phyloP scores from a whole-genome alignment of 2,113 vertebrate genomes.

The Petroica traversi region DNA sequence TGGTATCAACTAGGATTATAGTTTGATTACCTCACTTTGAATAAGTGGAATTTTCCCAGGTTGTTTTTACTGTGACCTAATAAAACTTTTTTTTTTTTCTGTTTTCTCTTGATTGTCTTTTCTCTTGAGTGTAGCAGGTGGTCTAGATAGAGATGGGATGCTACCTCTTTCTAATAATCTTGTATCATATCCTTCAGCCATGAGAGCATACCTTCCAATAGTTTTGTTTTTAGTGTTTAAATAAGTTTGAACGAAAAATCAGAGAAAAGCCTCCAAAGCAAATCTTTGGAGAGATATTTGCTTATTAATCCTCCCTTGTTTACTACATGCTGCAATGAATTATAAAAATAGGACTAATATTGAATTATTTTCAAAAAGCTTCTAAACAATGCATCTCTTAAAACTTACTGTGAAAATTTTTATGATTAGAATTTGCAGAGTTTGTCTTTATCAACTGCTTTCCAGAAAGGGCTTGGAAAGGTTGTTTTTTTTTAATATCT shows the following conservation, averaged over 20 bases:
- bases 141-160: neutral
- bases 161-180: neutral
- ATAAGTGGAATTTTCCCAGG: neutral
- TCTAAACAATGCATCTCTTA: neutral
- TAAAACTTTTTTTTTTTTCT: neutral
- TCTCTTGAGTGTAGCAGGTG: neutral
- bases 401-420: neutral
- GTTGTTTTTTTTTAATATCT: neutral
- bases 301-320: no score
- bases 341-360: no score
- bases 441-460: neutral
- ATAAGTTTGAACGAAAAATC: neutral
- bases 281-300: neutral
- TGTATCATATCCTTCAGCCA: neutral
- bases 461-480: neutral
- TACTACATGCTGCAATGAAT: no score
- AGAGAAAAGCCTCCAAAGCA: neutral
- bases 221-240: neutral
- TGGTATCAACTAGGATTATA: neutral
- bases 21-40: neutral
- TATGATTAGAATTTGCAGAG: neutral
- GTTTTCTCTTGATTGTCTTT: neutral
- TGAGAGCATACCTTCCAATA: rapidly evolving
- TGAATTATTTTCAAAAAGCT: no score
- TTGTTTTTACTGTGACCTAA: neutral